Evolutionary conservation across 2,797 vertebrate species (phyloP), one percentile per base, ranked within the genome.

Genomic region (Erpetoichthys calabaricus): DNA sequence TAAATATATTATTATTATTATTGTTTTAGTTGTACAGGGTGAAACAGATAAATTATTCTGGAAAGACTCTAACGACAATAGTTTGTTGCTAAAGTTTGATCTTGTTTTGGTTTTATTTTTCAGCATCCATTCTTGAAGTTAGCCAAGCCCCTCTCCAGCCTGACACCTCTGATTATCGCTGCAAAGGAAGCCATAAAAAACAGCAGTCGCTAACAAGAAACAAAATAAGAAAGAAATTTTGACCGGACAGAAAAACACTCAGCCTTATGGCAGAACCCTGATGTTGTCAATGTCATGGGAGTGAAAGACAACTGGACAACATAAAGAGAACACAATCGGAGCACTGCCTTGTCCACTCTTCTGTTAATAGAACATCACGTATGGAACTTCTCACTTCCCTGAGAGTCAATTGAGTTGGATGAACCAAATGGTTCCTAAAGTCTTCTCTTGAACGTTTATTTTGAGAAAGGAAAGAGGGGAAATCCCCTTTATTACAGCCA

Each of bases 171-270:
- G 76, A 92, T 92, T 77, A 86, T 91, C 54, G 89, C 89, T 60
- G 90, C 89, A 25, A 91, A 92, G 75, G 89, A 92, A 78, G 90
- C 89, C 6, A 91, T 91, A 76, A 92, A 92, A 79, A 91, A 91
- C 79, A 91, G 87, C 86, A 96, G 92, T 79, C 93, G 94, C 78
- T 98, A 94, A 58, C 76, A 62, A 58, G 47, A 64, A 51, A 58
- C 9, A 3, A 41, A 42, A 56, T n/a, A 3, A 42, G n/a, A 42
- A 6, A 42, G 25, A 25, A 25, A 25, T 25, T 25, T 25, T 25
- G 25, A 25, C 25, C 1, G 25, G 25, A 25, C 8, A 49, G 8
- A 43, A 55, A 62, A 57, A 61, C 25, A 62, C 52, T 56, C 49
- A 57, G 50, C 57, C 55, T 49, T n/a, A 49, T 5, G n/a, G 47